Evolutionary conservation across 2,888 invertebrate genomes (phyloP).

Genomic region (Zhengitettix transpicula): DNA sequence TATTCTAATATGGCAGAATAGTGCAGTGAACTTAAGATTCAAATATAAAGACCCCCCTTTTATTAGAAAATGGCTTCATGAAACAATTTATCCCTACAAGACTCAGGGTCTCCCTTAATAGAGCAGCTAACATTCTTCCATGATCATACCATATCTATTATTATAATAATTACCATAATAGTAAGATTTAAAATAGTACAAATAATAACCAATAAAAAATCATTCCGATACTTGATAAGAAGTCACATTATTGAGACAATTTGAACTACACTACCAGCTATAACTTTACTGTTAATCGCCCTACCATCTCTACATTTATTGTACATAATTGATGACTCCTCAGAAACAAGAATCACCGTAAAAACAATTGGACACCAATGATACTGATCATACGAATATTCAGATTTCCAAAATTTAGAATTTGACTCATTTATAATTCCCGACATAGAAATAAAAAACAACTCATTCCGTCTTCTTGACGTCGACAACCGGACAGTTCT

Average conservation of each 20-base stretch:
- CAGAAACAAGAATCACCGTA: slow-evolving; percentile 36
- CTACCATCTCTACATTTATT: slow-evolving; percentile 41
- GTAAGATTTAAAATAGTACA: slow-evolving; percentile 37
- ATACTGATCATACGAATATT: too few species aligned
- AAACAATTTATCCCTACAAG: slow-evolving; percentile 39
- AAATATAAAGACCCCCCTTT: slow-evolving; percentile 18
- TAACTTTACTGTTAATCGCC: too few species aligned
- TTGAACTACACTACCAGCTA: slow-evolving; percentile 43
- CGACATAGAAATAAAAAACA: slow-evolving; percentile 23
- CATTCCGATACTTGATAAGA: slow-evolving; percentile 38
- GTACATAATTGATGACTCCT: slow-evolving; percentile 44
- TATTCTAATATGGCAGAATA: slow-evolving; percentile 44
- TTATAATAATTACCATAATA: slow-evolving; percentile 42
- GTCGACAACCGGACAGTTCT: slow-evolving; percentile 42
- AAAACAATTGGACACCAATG: slow-evolving; percentile 49
- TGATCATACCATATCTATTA: slow-evolving; percentile 41
- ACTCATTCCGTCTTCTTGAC: too few species aligned
- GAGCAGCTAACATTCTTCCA: slow-evolving; percentile 48
- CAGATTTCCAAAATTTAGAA: slow-evolving; percentile 37
- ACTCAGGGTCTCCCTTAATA: slow-evolving; percentile 43
- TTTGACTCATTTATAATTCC: slow-evolving; percentile 46
- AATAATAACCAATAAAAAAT: slow-evolving; percentile 37
- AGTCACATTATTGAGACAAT: slow-evolving; percentile 44
- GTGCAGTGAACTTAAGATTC: slow-evolving; percentile 49
- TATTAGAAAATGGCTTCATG: slow-evolving; percentile 39